Base-by-base conservation (phyloP, 2,113 vertebrate species). In the Pionites leucogaster region DNA sequence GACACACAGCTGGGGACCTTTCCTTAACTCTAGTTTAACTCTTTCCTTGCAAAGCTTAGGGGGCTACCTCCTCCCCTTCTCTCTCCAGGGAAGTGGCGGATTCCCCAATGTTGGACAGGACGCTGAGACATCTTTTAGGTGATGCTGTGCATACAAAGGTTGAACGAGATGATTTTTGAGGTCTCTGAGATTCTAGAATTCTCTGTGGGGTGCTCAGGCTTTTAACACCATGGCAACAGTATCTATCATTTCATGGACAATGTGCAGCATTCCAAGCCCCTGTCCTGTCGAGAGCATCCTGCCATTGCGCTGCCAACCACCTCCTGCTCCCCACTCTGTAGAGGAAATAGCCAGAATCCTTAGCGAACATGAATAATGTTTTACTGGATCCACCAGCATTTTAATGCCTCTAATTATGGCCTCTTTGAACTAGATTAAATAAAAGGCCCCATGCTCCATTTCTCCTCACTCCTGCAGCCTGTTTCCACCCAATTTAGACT, bases 351-450 rank as follows among this genome's bases (percentile, higher is more conserved):
- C 60, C 65, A 15, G 33, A 15, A 17, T 29, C 62, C 46, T 50
- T 10, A 18, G 5, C 13, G 65, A 79, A 16, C 4, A 7, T 1
- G 14, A 77, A 86, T 49, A 17, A 74, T 15, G 24, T 85, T 95
- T 78, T 22, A 35, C 39, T 50, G 82, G 20, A 23, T 80, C 74
- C n/a, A 1, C 25, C 69, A 28, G 74, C 12, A 9, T 44, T 95
- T 53, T 50, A 82, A 87, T 83, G 68, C 85, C 78, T 81, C 0
- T 80, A 55, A 90, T 95, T 95, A 95, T 3, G 41, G 4, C 6
- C 93, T 94, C 85, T 96, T 93, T 67, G 85, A 94, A 49, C 19
- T 31, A 95, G 83, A 97, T 94, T 78, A 96, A 97, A 95, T 93
- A 92, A 97, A 96, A 96, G 52, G 80, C 94, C 91, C 94, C 91